A percentile compares a stretch with the other conserved stretches of the same genome.
Conservation (phyloP, 2,797 vertebrate genomes). For the Anniella stebbinsi region DNA sequence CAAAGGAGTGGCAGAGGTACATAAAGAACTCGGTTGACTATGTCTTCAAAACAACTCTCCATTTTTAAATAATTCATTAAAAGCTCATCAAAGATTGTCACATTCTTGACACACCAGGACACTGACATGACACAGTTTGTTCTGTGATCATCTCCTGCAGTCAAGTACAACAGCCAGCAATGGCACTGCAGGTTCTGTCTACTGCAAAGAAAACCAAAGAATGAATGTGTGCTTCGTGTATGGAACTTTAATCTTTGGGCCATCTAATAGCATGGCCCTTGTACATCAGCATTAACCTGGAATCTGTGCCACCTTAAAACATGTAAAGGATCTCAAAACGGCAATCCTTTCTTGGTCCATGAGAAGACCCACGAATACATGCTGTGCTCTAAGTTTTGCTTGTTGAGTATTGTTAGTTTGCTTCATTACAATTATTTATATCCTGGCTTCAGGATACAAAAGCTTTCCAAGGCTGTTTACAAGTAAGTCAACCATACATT, state of each 20-base stretch:
- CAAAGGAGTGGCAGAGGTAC: conserved; percentile 39
- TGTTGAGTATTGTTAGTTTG: too few relatives aligned
- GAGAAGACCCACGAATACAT: too few relatives aligned
- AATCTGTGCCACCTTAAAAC: conserved; percentile 24
- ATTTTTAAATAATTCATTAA: conserved; percentile 58
- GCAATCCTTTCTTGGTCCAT: neutral
- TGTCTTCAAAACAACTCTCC: conserved; percentile 44
- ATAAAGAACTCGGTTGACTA: conserved; percentile 23
- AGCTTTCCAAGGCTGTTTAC: too few relatives aligned
- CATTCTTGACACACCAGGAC: conserved; percentile 32
- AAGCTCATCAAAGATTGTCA: conserved; percentile 55
- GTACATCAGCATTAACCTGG: neutral
- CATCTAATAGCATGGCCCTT: neutral
- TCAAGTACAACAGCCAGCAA: conserved; percentile 24
- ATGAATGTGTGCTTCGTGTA: neutral
- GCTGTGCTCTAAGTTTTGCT: neutral
- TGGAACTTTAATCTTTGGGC: conserved; percentile 29
- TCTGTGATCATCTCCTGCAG: conserved; percentile 44
- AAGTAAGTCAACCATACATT: too few relatives aligned
- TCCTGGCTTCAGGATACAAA: too few relatives aligned
- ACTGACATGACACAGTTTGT: conserved; percentile 46
- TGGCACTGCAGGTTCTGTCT: conserved; percentile 28
- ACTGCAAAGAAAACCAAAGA: conserved; percentile 39
- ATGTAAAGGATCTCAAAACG: neutral
- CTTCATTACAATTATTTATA: too few relatives aligned